Conservation (phyloP, 2,888 invertebrate genomes). For the Allygus modestus region DNA sequence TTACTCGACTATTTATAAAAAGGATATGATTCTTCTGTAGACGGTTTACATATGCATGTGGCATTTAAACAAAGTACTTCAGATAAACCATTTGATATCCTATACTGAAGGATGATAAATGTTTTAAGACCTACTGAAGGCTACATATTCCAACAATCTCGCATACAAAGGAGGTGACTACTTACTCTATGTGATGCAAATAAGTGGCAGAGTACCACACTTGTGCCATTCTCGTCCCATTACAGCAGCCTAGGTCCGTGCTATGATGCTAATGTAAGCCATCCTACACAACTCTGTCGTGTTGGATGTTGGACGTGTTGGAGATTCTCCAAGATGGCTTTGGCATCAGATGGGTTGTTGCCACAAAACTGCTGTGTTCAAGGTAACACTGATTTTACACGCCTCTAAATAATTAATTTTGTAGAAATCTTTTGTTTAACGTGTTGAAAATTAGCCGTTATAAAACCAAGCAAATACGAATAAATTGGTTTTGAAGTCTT, state of each 20-base stretch:
- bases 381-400: background rate
- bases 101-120: background rate
- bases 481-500: too few species aligned
- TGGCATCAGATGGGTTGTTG: background rate
- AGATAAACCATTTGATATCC: background rate
- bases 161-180: background rate
- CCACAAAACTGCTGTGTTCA: background rate
- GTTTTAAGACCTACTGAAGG: too few species aligned
- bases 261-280: background rate
- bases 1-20: too few species aligned
- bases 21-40: too few species aligned
- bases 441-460: too few species aligned
- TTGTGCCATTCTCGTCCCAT: too few species aligned
- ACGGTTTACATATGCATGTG: too few species aligned
- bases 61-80: background rate
- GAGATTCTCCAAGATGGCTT: constrained; percentile 13
- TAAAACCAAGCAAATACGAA: too few species aligned
- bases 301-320: constrained; percentile 9
- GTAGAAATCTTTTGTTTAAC: too few species aligned
- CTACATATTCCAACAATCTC: background rate
- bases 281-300: background rate
- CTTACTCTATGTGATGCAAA: background rate
- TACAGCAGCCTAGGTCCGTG: background rate
- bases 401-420: too few species aligned
- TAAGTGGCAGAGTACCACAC: background rate